phyloP scores from a whole-genome alignment of 1,140 invertebrate species.

The Bombus superbus region DNA sequence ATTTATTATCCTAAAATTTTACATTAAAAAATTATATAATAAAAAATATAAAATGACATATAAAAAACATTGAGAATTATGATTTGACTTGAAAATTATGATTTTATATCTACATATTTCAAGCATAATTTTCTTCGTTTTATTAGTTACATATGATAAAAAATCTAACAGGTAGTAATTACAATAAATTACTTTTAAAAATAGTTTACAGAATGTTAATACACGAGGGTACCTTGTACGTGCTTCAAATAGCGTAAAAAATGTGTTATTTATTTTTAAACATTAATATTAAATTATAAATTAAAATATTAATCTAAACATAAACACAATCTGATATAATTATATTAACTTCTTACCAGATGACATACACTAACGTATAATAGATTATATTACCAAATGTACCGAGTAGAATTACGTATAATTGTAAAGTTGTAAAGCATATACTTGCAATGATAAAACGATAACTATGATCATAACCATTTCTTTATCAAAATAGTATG shows the following conservation, averaged over 20 bases:
- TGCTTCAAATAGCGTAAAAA: not conserved
- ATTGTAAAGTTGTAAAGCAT: not conserved
- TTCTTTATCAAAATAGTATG: not conserved
- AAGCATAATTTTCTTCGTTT: not conserved
- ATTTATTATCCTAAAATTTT: not conserved
- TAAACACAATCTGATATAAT: not conserved
- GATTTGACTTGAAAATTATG: too few relatives aligned
- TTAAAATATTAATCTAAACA: not conserved
- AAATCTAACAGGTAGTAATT: not conserved
- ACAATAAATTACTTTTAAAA: not conserved
- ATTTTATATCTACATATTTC: not conserved
- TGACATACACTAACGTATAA: not conserved
- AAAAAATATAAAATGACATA: too few relatives aligned
- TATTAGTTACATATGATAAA: not conserved
- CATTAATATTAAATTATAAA: not conserved
- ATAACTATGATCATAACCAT: not conserved
- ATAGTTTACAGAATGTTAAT: not conserved
- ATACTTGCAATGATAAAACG: not conserved
- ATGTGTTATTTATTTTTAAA: not conserved
- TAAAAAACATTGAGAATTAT: too few relatives aligned
- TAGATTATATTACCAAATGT: not conserved
- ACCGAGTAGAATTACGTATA: not conserved
- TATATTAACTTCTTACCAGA: constrained; percentile 8
- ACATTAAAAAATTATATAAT: too few relatives aligned
- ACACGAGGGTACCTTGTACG: not conserved